These are phyloP conservation scores for Gymnogyps californianus DNA, from an alignment of 2,113 vertebrate genomes.

Conservation along the genomic window DNA sequence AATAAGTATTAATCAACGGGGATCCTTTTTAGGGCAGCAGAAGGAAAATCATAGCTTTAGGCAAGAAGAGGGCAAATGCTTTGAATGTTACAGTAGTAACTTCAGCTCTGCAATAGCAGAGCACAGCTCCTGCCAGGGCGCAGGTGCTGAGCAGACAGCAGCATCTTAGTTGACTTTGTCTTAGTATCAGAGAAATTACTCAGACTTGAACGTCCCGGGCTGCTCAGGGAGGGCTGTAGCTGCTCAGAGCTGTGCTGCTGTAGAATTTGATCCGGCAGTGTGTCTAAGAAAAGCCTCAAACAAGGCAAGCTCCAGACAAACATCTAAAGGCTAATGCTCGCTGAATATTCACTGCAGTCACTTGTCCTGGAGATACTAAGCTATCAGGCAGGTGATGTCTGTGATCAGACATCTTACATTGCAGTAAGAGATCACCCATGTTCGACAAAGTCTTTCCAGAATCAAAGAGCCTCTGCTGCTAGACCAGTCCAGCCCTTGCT, in stretches of 20 bases:
- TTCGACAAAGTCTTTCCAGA: neutral
- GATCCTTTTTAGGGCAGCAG: constrained; percentile 8
- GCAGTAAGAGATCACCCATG: neutral
- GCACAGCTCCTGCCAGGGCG: neutral
- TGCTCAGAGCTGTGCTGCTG: neutral
- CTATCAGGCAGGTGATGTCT: neutral
- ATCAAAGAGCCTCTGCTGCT: neutral
- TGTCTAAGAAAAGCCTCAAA: neutral
- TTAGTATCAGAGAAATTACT: neutral
- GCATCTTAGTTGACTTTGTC: neutral
- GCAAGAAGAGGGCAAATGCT: neutral
- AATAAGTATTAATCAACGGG: constrained; percentile 40
- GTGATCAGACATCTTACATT: neutral
- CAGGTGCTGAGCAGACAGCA: neutral
- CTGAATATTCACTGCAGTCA: neutral
- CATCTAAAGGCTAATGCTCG: neutral
- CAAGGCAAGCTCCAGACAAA: neutral
- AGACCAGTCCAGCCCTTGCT: neutral
- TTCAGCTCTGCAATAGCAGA: neutral
- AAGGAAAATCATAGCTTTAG: constrained; percentile 13
- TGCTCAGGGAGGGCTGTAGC: neutral
- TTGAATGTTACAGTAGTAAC: neutral
- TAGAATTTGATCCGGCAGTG: neutral
- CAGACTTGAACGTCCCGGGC: neutral
- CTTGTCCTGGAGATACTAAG: neutral